Evolutionary conservation across 2,113 vertebrate genomes (phyloP).

Genomic region (Elephantulus edwardii): DNA sequence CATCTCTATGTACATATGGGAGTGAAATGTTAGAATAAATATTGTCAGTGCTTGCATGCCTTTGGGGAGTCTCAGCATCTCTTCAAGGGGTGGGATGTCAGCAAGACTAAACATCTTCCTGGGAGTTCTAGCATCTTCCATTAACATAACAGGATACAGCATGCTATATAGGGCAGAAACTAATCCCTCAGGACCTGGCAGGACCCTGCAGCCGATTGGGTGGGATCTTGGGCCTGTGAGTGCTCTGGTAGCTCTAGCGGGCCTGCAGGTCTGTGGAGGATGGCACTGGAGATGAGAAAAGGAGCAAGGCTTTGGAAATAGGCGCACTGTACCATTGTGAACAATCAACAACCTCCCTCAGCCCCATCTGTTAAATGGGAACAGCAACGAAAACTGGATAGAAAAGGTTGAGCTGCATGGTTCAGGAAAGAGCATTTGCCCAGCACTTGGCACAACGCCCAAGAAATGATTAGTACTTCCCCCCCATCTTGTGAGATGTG

Average conservation of each 20-base stretch:
- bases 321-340: not conserved
- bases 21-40: not conserved
- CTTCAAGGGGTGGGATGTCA: not conserved
- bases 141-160: not conserved
- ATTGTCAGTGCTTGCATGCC: not conserved
- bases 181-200: not conserved
- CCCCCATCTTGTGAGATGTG: not conserved
- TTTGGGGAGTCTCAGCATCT: not conserved
- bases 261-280: not conserved
- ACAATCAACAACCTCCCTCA: not conserved
- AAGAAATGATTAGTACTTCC: not conserved
- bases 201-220: not conserved
- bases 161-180: not conserved
- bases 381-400: not conserved
- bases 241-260: not conserved
- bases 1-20: not conserved
- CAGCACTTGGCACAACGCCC: not conserved
- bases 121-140: not conserved
- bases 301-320: not conserved
- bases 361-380: conserved; percentile 32
- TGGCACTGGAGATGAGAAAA: not conserved
- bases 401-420: not conserved
- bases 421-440: not conserved
- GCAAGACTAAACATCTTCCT: not conserved
- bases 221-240: not conserved